These are phyloP conservation scores for Luperina nickerlii DNA, from an alignment of 2,888 invertebrate species.

Conservation along the genomic window DNA sequence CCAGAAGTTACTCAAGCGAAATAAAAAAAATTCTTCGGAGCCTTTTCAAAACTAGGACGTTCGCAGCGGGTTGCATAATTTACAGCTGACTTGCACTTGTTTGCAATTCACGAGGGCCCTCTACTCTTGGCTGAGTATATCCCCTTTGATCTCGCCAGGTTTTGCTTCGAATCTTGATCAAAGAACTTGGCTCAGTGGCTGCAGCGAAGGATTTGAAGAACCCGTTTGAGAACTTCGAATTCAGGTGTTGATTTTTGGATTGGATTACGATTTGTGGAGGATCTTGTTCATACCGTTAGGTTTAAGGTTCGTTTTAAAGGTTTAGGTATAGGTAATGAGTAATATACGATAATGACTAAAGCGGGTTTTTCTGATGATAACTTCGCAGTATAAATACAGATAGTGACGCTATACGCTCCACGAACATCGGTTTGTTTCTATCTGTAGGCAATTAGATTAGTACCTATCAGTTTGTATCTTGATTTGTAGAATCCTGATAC, in stretches of 20 bases:
- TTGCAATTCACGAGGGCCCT: slow-evolving; percentile 51
- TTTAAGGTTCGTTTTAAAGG: background rate
- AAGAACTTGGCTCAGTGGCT: slow-evolving; percentile 47
- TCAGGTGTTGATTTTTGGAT: slow-evolving; percentile 25
- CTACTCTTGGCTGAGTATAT: slow-evolving; percentile 45
- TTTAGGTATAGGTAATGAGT: background rate
- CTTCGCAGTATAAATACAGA: background rate
- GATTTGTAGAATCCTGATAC: background rate
- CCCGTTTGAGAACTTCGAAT: slow-evolving; percentile 28
- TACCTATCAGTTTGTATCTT: background rate
- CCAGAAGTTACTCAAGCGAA: slow-evolving; percentile 36
- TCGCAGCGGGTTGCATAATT: slow-evolving; percentile 60
- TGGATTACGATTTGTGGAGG: background rate
- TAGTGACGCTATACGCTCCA: background rate
- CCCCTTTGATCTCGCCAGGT: slow-evolving; percentile 57
- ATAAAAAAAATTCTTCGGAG: slow-evolving; percentile 26
- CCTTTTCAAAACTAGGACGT: slow-evolving; percentile 51
- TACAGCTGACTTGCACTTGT: slow-evolving; percentile 59
- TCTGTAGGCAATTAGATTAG: background rate
- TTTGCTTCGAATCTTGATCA: slow-evolving; percentile 49
- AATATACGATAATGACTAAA: slow-evolving; percentile 7
- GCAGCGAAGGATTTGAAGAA: slow-evolving; percentile 40
- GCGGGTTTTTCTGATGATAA: slow-evolving; percentile 2
- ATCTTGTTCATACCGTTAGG: slow-evolving; percentile 2
- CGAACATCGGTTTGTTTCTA: background rate